Conservation (phyloP, 2,888 invertebrate species). For the Lacanobia oleracea region DNA sequence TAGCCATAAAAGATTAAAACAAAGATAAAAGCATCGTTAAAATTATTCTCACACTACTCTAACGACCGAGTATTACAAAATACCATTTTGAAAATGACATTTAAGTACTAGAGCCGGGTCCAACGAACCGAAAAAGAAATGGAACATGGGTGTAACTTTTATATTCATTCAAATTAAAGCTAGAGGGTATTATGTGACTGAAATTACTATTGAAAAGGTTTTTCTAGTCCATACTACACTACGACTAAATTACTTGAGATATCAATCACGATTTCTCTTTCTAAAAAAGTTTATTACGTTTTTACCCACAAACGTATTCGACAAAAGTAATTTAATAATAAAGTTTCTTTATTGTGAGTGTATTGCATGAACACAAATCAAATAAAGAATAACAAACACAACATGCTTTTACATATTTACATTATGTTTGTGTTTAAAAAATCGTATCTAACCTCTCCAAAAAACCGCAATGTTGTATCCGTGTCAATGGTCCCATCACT, state of each 20-base stretch:
- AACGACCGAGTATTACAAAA: constrained; percentile 43
- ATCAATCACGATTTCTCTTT: constrained; percentile 58
- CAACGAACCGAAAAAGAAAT: constrained; percentile 35
- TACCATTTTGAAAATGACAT: constrained; percentile 51
- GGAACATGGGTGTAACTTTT: constrained; percentile 28
- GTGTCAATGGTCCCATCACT: constrained; percentile 55
- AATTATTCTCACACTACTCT: constrained; percentile 45
- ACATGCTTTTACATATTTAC: too few relatives aligned
- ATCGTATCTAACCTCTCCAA: constrained; percentile 5
- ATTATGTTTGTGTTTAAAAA: not conserved
- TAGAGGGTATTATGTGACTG: constrained; percentile 27
- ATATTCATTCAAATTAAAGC: constrained; percentile 32
- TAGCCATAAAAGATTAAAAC: constrained; percentile 36
- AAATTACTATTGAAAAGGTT: constrained; percentile 54
- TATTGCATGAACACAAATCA: not conserved
- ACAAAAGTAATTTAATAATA: constrained; percentile 24
- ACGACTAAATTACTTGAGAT: constrained; percentile 54
- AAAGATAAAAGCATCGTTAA: constrained; percentile 40
- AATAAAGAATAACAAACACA: not conserved
- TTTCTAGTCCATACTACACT: constrained; percentile 36
- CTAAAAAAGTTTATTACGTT: constrained; percentile 39
- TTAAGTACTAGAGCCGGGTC: constrained; percentile 31
- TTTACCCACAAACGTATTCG: constrained; percentile 35
- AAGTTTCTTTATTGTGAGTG: constrained; percentile 19
- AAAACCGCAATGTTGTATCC: constrained; percentile 21